Percentiles rank a stretch among this genome's conserved stretches.
Conservation (phyloP, 1,140 invertebrate species). For the Drosophila kepulauana region DNA sequence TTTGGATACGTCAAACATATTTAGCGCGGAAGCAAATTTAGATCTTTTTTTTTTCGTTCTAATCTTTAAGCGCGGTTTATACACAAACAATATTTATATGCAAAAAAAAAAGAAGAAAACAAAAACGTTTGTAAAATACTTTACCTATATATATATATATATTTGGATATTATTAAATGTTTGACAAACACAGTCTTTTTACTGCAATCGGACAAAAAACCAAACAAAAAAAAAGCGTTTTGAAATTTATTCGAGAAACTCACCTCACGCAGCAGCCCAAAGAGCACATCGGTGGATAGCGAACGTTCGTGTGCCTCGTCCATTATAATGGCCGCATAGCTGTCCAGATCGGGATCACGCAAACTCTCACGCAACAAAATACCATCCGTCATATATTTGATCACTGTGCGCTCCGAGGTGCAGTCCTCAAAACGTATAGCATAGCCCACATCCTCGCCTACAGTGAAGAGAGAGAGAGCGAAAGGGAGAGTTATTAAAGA, state of each 20-base stretch:
- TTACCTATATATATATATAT: slow-evolving; percentile 43
- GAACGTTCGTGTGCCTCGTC: slow-evolving; percentile 99
- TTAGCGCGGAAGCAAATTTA: slow-evolving; percentile 45
- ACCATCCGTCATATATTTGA: slow-evolving; percentile 99
- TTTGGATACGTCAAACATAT: slow-evolving; percentile 6
- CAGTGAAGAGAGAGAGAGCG: slow-evolving; percentile 12
- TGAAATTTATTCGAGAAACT: slow-evolving; percentile 72
- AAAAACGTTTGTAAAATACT: slow-evolving; percentile 6
- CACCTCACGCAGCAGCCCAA: slow-evolving; percentile 97
- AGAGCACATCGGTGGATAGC: slow-evolving; percentile 98
- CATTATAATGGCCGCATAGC: slow-evolving; percentile 99
- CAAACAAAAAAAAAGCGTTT: no score
- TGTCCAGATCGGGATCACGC: slow-evolving; percentile 96
- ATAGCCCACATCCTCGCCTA: slow-evolving; percentile 97
- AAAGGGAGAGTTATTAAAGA: not conserved
- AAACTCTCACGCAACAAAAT: slow-evolving; percentile 98
- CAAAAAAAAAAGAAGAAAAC: not conserved
- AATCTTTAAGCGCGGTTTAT: not conserved
- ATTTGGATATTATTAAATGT: slow-evolving; percentile 80
- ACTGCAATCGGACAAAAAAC: slow-evolving; percentile 4
- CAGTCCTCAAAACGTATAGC: slow-evolving; percentile 99
- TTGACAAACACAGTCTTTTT: slow-evolving; percentile 47
- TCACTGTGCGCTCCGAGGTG: slow-evolving; percentile 97
- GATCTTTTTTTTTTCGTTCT: slow-evolving; percentile 1
- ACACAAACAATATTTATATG: slow-evolving; percentile 2